These are phyloP conservation scores for Delia radicum DNA, from an alignment of 1,140 invertebrate species.

Conservation along the genomic window DNA sequence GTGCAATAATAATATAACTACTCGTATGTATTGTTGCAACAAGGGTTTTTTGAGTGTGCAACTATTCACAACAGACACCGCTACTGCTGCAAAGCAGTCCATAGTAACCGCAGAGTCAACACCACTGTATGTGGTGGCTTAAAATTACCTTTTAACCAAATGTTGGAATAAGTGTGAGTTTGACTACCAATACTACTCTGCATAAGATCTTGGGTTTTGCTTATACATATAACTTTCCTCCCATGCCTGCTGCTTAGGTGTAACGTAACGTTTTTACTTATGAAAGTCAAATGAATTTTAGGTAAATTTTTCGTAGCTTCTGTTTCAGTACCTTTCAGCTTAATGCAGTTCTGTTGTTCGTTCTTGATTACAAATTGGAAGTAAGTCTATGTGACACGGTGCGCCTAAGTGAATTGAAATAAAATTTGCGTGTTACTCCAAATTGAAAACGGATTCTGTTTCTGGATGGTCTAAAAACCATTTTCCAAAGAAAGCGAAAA, in stretches of 20 bases:
- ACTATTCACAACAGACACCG: neutral
- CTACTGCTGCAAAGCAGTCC: neutral
- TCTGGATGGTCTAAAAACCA: too few species aligned
- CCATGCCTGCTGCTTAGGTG: neutral
- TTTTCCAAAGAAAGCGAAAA: too few species aligned
- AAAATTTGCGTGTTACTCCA: too few species aligned
- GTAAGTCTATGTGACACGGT: too few species aligned
- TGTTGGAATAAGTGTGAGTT: neutral
- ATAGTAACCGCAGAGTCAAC: neutral
- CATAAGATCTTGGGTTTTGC: neutral
- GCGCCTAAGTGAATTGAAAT: too few species aligned
- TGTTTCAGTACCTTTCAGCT: neutral
- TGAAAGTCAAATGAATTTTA: neutral
- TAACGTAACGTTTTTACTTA: neutral
- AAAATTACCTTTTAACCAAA: neutral
- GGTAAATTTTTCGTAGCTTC: neutral
- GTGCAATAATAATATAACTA: neutral
- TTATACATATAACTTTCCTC: neutral
- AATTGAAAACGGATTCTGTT: too few species aligned
- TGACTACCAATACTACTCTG: neutral
- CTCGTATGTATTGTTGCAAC: neutral
- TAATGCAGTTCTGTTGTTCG: slow-evolving; percentile 16
- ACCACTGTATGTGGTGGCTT: neutral
- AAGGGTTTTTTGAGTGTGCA: neutral
- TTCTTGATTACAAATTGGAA: slow-evolving; percentile 1